phyloP scores from a whole-genome alignment of 2,888 invertebrate species.

The Enoplolaimus lenunculus region DNA sequence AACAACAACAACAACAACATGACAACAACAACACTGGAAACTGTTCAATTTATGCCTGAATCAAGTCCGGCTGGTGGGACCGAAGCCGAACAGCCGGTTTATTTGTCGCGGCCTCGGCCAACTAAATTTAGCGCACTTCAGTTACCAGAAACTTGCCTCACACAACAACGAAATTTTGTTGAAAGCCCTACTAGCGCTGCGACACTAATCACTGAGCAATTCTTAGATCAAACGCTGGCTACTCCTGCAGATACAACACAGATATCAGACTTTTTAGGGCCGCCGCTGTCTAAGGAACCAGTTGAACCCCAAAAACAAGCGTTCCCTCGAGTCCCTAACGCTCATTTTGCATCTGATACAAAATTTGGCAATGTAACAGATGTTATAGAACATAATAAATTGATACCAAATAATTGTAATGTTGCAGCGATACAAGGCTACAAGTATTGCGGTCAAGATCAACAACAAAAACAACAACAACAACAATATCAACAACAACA shows the following conservation, averaged over 20 bases:
- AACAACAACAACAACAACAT: not conserved
- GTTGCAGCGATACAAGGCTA: no score
- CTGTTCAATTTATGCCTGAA: no score
- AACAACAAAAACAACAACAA: no score
- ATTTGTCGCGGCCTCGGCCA: not conserved
- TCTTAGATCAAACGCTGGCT: not conserved
- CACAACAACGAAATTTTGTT: not conserved
- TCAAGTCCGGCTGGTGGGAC: not conserved
- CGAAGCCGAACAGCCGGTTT: not conserved
- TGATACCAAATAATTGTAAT: no score
- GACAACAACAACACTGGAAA: no score
- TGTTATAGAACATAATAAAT: no score
- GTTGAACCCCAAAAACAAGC: not conserved
- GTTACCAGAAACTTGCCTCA: not conserved
- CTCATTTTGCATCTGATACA: not conserved
- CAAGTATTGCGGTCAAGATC: no score
- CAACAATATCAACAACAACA: no score
- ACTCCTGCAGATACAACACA: not conserved
- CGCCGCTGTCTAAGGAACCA: not conserved
- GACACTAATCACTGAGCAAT: not conserved
- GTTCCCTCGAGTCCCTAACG: not conserved
- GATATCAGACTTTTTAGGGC: not conserved
- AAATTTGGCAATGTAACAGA: no score
- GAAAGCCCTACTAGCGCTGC: not conserved
- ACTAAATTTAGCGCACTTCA: not conserved